These are phyloP conservation scores for Corticium candelabrum DNA, from an alignment of 37 sponge, comb jelly and placozoan species.

Conservation along the genomic window DNA sequence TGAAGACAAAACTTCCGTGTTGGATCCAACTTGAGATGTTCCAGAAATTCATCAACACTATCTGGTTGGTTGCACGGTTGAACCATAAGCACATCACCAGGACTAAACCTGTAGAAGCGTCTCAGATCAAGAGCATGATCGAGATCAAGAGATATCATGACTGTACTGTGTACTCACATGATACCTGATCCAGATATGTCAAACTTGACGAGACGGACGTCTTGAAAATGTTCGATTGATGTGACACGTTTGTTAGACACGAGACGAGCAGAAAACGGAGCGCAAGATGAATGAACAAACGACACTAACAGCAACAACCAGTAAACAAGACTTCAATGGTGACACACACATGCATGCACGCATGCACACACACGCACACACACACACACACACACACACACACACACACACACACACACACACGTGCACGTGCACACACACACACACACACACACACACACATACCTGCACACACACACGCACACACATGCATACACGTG, in stretches of 20 bases:
- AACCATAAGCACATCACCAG: slow-evolving; percentile 90
- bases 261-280: slow-evolving; percentile 51
- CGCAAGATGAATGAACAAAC: no score
- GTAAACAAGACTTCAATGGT: not conserved
- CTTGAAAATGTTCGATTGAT: slow-evolving; percentile 77
- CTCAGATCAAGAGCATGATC: not conserved
- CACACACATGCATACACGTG: not conserved
- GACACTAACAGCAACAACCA: no score
- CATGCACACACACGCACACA: not conserved
- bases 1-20: slow-evolving; percentile 20
- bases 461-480: no score
- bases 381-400: not conserved
- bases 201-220: slow-evolving; percentile 81
- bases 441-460: slow-evolving; percentile 5
- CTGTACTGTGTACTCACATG: slow-evolving; percentile 12
- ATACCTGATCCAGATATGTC: slow-evolving; percentile 49
- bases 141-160: not conserved
- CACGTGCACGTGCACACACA: not conserved
- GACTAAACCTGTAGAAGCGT: slow-evolving; percentile 29
- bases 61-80: slow-evolving; percentile 59
- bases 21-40: slow-evolving; percentile 27
- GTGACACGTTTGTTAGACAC: slow-evolving; percentile 73
- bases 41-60: slow-evolving; percentile 52
- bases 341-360: not conserved
- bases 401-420: not conserved